Evolutionary conservation across 2,113 vertebrate genomes (phyloP), one percentile per base, ranked within the genome.

Genomic region (Eulemur macaco): DNA sequence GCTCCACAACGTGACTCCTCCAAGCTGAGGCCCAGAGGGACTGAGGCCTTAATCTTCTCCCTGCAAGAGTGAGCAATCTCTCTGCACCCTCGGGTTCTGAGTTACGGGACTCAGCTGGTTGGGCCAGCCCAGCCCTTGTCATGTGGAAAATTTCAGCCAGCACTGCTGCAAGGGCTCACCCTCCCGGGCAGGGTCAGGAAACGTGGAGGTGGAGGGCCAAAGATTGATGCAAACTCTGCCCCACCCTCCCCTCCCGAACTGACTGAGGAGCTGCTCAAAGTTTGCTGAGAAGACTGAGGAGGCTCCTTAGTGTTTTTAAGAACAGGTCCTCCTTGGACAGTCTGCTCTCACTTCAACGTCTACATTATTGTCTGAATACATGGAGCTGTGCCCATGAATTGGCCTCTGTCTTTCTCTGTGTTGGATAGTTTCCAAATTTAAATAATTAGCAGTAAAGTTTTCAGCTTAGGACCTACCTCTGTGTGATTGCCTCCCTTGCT

Each of bases 371-470:
- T 92, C 21, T 56, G 27, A 14, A 47, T 3, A 31, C 39, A 27
- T 95, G 69, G 77, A 68, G 29, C 81, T 93, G n/a, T 91, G 88
- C n/a, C 42, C 2, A 18, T 66, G 45, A 25, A 2, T 77, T 87
- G 52, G 12, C 80, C 47, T 91, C 52, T 76, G 21, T 86, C 10
- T 89, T 84, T 95, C 17, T 91, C 87, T 86, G 1, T 93, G 12
- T 73, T 91, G 68, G n/a, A 39, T 71, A 27, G 15, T 73, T 94
- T 95, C 47, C 39, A 23, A n/a, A 87, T 95, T 52, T 87, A 50
- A 96, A 76, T 95, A 81, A 90, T 47, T 92, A 52, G 64, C 78
- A 89, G n/a, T 74, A 86, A 91, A 92, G 78, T 10, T n/a, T 82
- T 54, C 52, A 86, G 63, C 37, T 86, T 66, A 94, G 69, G 31